A percentile compares a stretch with the other conserved stretches of the same genome.
Evolutionary conservation across 2,113 vertebrate species (phyloP).

Genomic region (Cygnus atratus): DNA sequence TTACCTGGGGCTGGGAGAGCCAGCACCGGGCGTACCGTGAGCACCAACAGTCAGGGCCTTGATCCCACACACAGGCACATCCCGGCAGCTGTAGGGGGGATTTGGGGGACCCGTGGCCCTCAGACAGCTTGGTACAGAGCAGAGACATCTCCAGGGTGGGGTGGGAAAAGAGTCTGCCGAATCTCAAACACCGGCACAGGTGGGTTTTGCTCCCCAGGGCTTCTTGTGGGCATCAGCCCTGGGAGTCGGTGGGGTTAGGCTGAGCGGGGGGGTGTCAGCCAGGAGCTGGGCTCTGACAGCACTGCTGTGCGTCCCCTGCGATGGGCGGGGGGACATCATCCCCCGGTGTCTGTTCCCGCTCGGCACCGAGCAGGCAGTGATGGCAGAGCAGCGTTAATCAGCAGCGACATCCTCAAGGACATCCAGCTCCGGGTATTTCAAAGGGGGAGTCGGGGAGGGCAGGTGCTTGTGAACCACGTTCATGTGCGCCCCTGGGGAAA

Average conservation of each 20-base stretch:
- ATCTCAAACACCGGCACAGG: neutral
- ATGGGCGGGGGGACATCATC: neutral
- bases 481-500: accelerated
- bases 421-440: neutral
- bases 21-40: accelerated
- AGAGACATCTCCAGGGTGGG: neutral
- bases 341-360: neutral
- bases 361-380: accelerated
- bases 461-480: neutral
- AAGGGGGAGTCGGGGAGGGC: neutral
- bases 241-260: neutral
- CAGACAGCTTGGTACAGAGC: neutral
- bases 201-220: accelerated
- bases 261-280: neutral
- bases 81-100: accelerated
- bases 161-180: neutral
- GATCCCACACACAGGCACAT: accelerated
- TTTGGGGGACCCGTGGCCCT: neutral
- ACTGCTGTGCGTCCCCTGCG: neutral
- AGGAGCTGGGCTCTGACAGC: neutral
- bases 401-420: neutral
- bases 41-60: neutral
- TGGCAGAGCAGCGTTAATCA: neutral
- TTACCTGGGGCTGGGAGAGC: slow-evolving; percentile 12
- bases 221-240: neutral